Evolutionary conservation across 2,113 vertebrate genomes (phyloP).

Genomic region (Austrofundulus limnaeus): DNA sequence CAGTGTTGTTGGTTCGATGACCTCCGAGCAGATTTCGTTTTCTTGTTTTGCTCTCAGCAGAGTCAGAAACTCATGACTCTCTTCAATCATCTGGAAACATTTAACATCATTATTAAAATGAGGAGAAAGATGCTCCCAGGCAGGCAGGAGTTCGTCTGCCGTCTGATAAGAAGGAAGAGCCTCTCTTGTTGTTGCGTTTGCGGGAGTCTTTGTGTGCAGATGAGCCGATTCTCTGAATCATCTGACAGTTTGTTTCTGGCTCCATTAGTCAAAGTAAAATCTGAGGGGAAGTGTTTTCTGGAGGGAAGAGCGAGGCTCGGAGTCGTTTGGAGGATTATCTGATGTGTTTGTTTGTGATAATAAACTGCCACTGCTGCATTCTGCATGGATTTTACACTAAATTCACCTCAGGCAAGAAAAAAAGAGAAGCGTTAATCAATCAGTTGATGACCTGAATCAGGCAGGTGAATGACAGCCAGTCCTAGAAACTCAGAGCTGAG

Average conservation of each 20-base stretch:
- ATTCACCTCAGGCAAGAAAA: neutral
- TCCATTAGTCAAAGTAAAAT: conserved; percentile 43
- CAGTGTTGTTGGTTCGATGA: too few species aligned
- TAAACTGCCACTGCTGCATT: conserved; percentile 11
- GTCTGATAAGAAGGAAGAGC: conserved; percentile 16
- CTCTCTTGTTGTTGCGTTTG: conserved; percentile 2
- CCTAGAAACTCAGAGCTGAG: too few species aligned
- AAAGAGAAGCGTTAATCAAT: neutral
- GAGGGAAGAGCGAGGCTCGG: conserved; percentile 21
- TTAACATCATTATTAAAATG: conserved; percentile 19
- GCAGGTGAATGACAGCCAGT: too few species aligned
- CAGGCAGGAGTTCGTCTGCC: conserved; percentile 9
- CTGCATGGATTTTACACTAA: neutral
- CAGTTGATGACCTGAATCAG: too few species aligned
- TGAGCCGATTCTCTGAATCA: conserved; percentile 46
- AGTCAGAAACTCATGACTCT: neutral
- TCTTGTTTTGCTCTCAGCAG: too few species aligned
- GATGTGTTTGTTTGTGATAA: conserved; percentile 13
- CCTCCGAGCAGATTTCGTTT: too few species aligned
- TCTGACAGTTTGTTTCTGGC: conserved; percentile 44
- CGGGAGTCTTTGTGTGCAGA: neutral
- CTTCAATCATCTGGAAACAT: conserved; percentile 14
- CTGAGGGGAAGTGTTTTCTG: conserved; percentile 31
- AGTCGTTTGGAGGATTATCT: conserved; percentile 20
- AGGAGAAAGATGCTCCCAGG: conserved; percentile 13